A percentile compares a stretch with the other conserved stretches of the same genome.
These are phyloP conservation scores for Serrognathus titanus DNA, from an alignment of 2,888 invertebrate species.

Conservation along the genomic window DNA sequence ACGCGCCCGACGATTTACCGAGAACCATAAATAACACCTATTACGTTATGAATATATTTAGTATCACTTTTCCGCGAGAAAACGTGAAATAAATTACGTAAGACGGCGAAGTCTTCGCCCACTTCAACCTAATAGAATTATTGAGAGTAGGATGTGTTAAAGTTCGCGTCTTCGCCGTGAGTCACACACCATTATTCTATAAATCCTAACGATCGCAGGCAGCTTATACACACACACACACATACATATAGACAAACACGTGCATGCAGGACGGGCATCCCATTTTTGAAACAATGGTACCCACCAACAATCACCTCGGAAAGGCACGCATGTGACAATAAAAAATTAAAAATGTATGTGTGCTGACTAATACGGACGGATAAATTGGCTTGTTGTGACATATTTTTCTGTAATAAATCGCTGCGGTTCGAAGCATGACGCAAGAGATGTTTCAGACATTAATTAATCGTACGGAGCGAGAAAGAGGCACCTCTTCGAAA, in stretches of 20 bases:
- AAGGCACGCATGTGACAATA: too few relatives aligned
- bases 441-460: too few relatives aligned
- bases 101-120: constrained; percentile 12
- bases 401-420: too few relatives aligned
- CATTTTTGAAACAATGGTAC: too few relatives aligned
- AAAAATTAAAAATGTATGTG: too few relatives aligned
- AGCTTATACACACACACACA: constrained; percentile 7
- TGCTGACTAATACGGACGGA: too few relatives aligned
- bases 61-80: constrained; percentile 9
- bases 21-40: background rate
- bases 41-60: constrained; percentile 1
- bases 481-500: too few relatives aligned
- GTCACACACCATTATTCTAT: constrained; percentile 28
- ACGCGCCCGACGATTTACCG: background rate
- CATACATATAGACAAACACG: constrained; percentile 2
- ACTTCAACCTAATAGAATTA: constrained; percentile 18
- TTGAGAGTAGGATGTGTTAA: constrained; percentile 28
- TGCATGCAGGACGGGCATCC: too few relatives aligned
- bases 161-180: constrained; percentile 27
- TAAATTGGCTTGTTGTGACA: too few relatives aligned
- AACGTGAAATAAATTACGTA: constrained; percentile 15
- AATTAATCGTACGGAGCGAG: too few relatives aligned
- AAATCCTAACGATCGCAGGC: constrained; percentile 20
- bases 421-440: too few relatives aligned
- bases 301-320: too few relatives aligned